A percentile compares a stretch with the other conserved stretches of the same genome.
Evolutionary conservation across 2,113 vertebrate genomes (phyloP).

Genomic region (Paralichthys olivaceus): DNA sequence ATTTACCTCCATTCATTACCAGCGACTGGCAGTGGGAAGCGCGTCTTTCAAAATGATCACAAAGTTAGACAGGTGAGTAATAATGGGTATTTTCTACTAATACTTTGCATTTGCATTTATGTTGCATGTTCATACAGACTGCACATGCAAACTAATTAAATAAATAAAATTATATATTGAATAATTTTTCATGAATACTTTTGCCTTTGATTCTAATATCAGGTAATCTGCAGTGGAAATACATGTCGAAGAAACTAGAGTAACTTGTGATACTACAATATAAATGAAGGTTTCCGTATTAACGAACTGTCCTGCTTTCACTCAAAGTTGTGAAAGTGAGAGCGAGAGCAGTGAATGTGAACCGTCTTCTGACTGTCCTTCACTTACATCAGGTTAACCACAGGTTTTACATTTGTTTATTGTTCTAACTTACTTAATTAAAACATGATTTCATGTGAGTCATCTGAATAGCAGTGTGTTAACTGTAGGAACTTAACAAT

Average conservation of each 20-base stretch:
- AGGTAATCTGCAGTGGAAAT: neutral
- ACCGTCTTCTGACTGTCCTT: conserved; percentile 48
- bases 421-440: conserved; percentile 4
- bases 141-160: neutral
- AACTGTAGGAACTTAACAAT: neutral
- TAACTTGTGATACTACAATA: neutral
- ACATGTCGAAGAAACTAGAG: neutral
- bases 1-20: conserved; percentile 68
- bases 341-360: conserved; percentile 60
- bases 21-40: conserved; percentile 51
- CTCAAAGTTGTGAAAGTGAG: conserved; percentile 73
- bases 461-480: conserved; percentile 3
- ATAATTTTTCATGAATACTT: neutral
- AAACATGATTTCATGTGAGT: conserved; percentile 26
- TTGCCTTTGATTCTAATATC: conserved; percentile 1
- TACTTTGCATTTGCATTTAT: conserved; percentile 6
- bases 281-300: conserved; percentile 43
- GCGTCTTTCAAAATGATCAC: conserved; percentile 81
- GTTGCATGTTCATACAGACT: neutral
- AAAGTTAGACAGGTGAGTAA: conserved; percentile 86
- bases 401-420: conserved; percentile 56
- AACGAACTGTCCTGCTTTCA: conserved; percentile 58
- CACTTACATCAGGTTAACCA: conserved; percentile 53
- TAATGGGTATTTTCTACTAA: conserved; percentile 30
- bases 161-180: neutral